Conservation (phyloP, 2,888 invertebrate genomes). For the Athrips mouffetella region DNA sequence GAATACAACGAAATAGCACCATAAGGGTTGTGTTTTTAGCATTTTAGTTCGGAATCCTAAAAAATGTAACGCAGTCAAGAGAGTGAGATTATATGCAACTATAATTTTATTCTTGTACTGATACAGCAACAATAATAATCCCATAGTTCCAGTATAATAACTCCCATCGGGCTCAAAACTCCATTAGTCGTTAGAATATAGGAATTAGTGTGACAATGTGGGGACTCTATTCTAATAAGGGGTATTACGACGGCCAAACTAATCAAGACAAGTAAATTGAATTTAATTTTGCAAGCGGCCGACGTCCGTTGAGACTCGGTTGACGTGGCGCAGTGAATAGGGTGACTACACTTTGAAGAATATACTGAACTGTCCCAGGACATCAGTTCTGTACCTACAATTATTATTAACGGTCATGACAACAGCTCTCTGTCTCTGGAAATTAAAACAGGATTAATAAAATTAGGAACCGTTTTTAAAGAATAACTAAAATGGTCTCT, state of each 20-base stretch:
- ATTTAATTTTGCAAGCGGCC: conserved; percentile 63
- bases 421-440: too few relatives aligned
- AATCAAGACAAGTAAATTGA: conserved; percentile 68
- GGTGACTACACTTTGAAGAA: neutral
- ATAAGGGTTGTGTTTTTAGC: too few relatives aligned
- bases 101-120: too few relatives aligned
- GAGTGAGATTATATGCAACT: too few relatives aligned
- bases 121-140: too few relatives aligned
- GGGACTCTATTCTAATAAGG: conserved; percentile 43
- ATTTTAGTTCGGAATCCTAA: too few relatives aligned
- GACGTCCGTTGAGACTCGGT: conserved; percentile 12
- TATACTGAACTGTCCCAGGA: too few relatives aligned
- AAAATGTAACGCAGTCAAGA: too few relatives aligned
- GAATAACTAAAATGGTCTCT: too few relatives aligned
- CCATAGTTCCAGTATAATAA: neutral
- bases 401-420: neutral
- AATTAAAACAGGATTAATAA: too few relatives aligned
- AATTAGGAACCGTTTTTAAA: neutral
- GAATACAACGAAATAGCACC: too few relatives aligned
- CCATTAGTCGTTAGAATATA: neutral
- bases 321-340: neutral
- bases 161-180: neutral
- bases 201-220: conserved; percentile 31
- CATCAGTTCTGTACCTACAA: too few relatives aligned
- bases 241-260: conserved; percentile 55